Percentiles rank a stretch among this genome's conserved stretches.
Evolutionary conservation across 1,140 invertebrate genomes (phyloP).

Genomic region (Gonioctena quinquepunctata): DNA sequence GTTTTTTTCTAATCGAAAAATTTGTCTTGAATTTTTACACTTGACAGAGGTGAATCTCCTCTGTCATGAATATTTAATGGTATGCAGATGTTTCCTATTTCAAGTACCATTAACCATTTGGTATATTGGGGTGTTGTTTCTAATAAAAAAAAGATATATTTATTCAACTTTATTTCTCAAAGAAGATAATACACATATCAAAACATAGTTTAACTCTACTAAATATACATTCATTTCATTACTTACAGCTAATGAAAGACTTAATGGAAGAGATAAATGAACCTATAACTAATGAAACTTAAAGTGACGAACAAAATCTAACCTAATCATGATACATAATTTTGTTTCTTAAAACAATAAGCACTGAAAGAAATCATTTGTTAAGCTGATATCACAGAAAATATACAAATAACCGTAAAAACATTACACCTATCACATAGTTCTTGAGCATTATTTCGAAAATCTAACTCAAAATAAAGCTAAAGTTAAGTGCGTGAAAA

Average conservation of each 20-base stretch:
- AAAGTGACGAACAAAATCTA: slow-evolving; percentile 19
- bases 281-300: slow-evolving; percentile 5
- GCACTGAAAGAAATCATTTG: slow-evolving; percentile 40
- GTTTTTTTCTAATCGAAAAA: neutral
- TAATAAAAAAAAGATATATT: neutral
- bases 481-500: slow-evolving; percentile 27
- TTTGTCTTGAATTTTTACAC: neutral
- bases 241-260: slow-evolving; percentile 28
- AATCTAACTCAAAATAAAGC: slow-evolving; percentile 33
- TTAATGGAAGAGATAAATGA: slow-evolving; percentile 9
- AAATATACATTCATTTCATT: neutral
- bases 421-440: slow-evolving; percentile 43
- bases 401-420: slow-evolving; percentile 27
- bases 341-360: slow-evolving; percentile 9
- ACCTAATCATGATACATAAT: slow-evolving; percentile 15
- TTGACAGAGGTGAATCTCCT: neutral
- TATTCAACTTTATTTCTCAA: slow-evolving; percentile 10
- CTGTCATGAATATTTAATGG: neutral
- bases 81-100: too few relatives aligned
- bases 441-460: slow-evolving; percentile 35
- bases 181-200: neutral
- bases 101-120: neutral
- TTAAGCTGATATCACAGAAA: slow-evolving; percentile 49
- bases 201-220: neutral
- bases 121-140: too few relatives aligned